Conservation (phyloP, 2,888 invertebrate species). For the Dermolepida albohirtum region DNA sequence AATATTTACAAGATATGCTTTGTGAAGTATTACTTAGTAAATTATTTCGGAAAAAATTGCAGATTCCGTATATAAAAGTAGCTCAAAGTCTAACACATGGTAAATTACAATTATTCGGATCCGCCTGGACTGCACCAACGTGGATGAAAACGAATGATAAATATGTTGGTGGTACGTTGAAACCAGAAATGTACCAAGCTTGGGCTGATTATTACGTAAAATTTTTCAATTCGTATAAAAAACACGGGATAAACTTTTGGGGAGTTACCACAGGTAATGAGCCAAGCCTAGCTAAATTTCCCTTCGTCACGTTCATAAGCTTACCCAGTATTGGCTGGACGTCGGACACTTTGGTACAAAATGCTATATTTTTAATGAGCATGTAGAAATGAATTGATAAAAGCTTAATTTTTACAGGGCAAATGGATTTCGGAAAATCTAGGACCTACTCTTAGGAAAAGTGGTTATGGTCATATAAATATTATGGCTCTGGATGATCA, state of each 20-base stretch:
- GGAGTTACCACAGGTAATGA: constrained; percentile 90
- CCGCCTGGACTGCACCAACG: constrained; percentile 66
- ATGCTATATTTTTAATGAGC: background rate
- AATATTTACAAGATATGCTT: background rate
- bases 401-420: constrained; percentile 64
- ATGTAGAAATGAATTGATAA: background rate
- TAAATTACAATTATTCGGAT: constrained; percentile 65
- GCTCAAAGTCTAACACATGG: constrained; percentile 49
- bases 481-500: constrained; percentile 85
- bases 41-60: background rate
- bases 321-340: constrained; percentile 85
- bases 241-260: constrained; percentile 78
- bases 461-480: constrained; percentile 70
- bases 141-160: constrained; percentile 67
- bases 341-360: constrained; percentile 62
- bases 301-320: constrained; percentile 59
- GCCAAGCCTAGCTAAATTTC: constrained; percentile 73
- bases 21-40: background rate
- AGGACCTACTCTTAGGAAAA: constrained; percentile 77
- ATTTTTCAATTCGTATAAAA: constrained; percentile 81
- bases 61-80: constrained; percentile 53
- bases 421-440: constrained; percentile 78
- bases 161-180: constrained; percentile 57
- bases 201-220: constrained; percentile 86
- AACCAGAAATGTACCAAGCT: constrained; percentile 72